A percentile compares a stretch with the other conserved stretches of the same genome.
Conservation (phyloP, 2,113 vertebrate genomes). For the Urocynchramus pylzowi region DNA sequence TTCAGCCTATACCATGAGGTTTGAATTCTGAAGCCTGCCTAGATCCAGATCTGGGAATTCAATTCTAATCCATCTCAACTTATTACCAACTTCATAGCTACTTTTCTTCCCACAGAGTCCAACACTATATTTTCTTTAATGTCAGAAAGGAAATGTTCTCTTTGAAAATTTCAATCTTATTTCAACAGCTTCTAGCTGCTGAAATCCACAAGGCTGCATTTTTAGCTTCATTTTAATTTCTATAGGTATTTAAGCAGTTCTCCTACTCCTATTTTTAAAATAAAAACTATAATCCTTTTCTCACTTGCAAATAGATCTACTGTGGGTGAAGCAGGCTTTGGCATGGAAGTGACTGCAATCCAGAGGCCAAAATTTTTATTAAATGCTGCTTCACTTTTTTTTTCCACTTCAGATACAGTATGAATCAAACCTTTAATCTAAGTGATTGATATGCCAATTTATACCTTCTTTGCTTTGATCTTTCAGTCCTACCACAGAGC, state of each 20-base stretch:
- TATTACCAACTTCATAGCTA: background rate
- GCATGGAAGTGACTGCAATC: background rate
- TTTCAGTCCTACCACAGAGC: background rate
- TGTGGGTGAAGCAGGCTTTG: background rate
- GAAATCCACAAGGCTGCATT: background rate
- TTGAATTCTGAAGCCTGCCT: background rate
- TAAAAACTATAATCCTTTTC: background rate
- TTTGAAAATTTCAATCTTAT: background rate
- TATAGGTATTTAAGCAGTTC: background rate
- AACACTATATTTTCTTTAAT: background rate
- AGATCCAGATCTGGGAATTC: background rate
- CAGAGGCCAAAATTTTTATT: background rate
- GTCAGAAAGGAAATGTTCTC: background rate
- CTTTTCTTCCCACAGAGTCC: background rate
- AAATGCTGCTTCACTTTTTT: background rate
- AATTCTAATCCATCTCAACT: background rate
- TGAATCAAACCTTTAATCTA: background rate
- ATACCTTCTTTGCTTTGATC: constrained; percentile 9
- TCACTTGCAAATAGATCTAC: background rate
- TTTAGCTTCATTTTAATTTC: background rate
- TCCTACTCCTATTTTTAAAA: background rate
- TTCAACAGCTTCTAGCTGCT: background rate
- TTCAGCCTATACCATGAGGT: background rate
- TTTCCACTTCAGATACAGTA: background rate
- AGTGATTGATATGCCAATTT: background rate